Percentiles rank a stretch among this genome's conserved stretches.
Conservation (phyloP, 2,888 invertebrate species). For the Gastracanthus pulcherrimus region DNA sequence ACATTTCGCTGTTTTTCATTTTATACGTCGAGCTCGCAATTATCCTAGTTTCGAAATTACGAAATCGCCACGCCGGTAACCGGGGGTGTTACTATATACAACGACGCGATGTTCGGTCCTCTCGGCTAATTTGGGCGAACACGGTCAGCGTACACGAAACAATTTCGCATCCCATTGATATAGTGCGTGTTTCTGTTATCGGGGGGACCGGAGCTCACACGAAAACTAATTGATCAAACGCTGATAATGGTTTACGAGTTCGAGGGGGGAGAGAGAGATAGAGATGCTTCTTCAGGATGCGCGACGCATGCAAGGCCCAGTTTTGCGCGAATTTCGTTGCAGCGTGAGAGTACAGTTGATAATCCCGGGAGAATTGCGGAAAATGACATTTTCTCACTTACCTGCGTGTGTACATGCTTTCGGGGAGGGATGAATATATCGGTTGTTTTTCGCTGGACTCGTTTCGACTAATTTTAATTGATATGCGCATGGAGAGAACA, state of each 20-base stretch:
- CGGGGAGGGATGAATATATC: no score
- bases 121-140: constrained; percentile 57
- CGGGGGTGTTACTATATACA: no score
- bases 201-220: neutral
- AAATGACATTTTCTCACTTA: constrained; percentile 13
- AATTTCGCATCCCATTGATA: constrained; percentile 49
- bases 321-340: no score
- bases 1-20: constrained; percentile 12
- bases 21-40: neutral
- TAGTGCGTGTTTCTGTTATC: constrained; percentile 44
- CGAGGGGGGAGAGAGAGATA: no score
- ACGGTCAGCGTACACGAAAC: constrained; percentile 50
- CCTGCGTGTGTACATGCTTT: no score
- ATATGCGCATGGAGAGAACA: no score
- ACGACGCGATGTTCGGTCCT: constrained; percentile 64
- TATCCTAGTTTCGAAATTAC: neutral
- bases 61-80: no score
- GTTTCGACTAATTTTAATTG: no score
- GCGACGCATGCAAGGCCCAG: no score
- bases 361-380: neutral
- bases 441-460: no score
- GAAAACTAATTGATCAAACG: constrained; percentile 50
- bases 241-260: constrained; percentile 44
- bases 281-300: no score
- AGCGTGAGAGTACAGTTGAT: constrained; percentile 3